These are phyloP conservation scores for Megaceryle maxima DNA, from an alignment of 2,113 vertebrate species.

Conservation along the genomic window DNA sequence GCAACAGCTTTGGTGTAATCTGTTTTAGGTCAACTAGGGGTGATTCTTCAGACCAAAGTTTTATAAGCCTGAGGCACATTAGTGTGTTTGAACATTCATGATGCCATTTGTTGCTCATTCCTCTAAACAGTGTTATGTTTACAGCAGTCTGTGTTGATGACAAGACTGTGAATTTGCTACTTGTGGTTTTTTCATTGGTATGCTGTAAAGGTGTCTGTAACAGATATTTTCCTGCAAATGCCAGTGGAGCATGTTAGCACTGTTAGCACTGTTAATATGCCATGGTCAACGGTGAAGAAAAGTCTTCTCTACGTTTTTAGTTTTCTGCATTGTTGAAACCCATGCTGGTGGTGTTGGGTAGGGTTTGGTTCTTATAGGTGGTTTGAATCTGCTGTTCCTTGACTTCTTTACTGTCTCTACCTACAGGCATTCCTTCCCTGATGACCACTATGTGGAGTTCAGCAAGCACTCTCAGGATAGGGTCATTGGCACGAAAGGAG, in stretches of 20 bases:
- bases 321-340: neutral
- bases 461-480: slow-evolving; percentile 98
- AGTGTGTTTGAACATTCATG: accelerated
- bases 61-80: neutral
- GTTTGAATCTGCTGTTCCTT: neutral
- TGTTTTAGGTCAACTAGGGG: neutral
- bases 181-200: neutral
- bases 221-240: neutral
- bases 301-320: neutral
- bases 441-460: slow-evolving; percentile 99
- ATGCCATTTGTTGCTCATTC: neutral
- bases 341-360: neutral
- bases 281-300: neutral
- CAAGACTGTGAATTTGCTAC: neutral
- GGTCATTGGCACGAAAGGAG: slow-evolving; percentile 97
- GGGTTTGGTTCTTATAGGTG: neutral
- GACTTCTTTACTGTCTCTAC: slow-evolving; percentile 11
- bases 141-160: neutral
- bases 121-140: neutral
- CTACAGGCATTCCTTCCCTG: slow-evolving; percentile 93
- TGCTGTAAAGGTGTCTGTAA: neutral
- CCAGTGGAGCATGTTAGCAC: neutral
- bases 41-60: neutral
- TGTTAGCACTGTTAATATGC: neutral
- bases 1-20: neutral